Percentiles rank a stretch among this genome's conserved stretches.
These are phyloP conservation scores for Catharus bicknelli DNA, from an alignment of 2,113 vertebrate genomes.

Conservation along the genomic window DNA sequence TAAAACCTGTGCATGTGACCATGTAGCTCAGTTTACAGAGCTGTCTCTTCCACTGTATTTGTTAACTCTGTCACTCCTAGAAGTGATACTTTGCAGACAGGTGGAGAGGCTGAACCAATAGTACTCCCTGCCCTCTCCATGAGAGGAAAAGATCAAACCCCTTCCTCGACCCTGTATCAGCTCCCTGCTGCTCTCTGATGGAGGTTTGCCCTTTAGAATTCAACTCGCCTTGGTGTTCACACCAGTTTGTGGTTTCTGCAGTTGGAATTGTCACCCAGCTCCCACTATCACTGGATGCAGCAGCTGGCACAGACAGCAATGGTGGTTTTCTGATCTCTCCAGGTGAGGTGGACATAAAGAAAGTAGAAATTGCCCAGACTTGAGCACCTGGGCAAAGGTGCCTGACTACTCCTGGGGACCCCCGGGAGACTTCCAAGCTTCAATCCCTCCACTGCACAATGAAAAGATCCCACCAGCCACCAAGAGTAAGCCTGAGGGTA, in stretches of 20 bases:
- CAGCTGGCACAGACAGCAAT: not conserved
- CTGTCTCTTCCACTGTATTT: slow-evolving; percentile 47
- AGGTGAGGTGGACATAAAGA: not conserved
- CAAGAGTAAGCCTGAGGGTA: not conserved
- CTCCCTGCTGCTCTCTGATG: not conserved
- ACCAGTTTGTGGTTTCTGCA: not conserved
- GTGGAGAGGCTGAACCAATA: not conserved
- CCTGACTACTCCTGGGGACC: not conserved
- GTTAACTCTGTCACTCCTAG: slow-evolving; percentile 56
- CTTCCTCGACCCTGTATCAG: not conserved
- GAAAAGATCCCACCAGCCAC: not conserved
- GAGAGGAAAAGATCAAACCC: not conserved
- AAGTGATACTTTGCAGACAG: not conserved
- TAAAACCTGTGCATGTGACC: slow-evolving; percentile 77
- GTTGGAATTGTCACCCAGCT: slow-evolving; percentile 1
- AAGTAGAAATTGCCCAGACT: not conserved
- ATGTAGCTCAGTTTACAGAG: slow-evolving; percentile 71
- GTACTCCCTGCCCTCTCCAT: not conserved
- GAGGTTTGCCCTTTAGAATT: not conserved
- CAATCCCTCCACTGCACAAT: not conserved
- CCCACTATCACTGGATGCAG: not conserved
- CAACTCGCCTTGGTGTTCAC: not conserved
- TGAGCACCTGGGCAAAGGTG: not conserved
- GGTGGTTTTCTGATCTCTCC: fast-evolving
- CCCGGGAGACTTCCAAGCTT: not conserved